Evolutionary conservation across 2,113 vertebrate species (phyloP), one percentile per base, ranked within the genome.

Genomic region (Tympanuchus pallidicinctus): DNA sequence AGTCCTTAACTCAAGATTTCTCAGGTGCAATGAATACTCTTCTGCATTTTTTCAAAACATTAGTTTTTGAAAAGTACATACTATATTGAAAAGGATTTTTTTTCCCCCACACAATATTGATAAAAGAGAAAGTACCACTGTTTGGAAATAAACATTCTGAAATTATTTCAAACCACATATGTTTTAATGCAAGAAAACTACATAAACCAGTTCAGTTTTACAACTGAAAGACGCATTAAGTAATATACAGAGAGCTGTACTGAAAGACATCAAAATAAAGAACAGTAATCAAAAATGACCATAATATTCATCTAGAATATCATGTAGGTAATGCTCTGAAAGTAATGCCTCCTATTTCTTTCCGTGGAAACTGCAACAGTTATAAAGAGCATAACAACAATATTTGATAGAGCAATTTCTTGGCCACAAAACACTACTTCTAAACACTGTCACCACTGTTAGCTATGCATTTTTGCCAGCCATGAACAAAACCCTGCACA

Each of bases 181-280:
- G 90, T 97, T 92, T 28, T 84, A 43, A 48, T 93, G 34, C 48
- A 56, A 84, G 75, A 89, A 88, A 72, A 74, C 34, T 82, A 25
- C 34, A 79, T 70, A 27, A 82, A 96, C 15, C 56, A 83, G 43
- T 86, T 82, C 88, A 91, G 95, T 86, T 92, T 78, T 92, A 79
- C 47, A 84, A 86, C 73, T 95, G 95, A 86, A 85, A 94, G 76
- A 54, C 71, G 7, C 66, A 45, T 82, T 79, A 88, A 81, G 57
- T 77, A 82, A 50, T 28, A 67, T 77, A 76, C 86, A 10, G 34
- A 91, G 83, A 93, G 60, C 34, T 7, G 8, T 72, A 71, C 8
- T 70, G 69, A 88, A 76, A 63, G 48, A 87, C 20, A 18, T 25
- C 74, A 95, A 96, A 87, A 87, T 50, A 88, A 96, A 73, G 76